phyloP scores from a whole-genome alignment of 2,888 invertebrate species.

The Polylopha cassiicola region DNA sequence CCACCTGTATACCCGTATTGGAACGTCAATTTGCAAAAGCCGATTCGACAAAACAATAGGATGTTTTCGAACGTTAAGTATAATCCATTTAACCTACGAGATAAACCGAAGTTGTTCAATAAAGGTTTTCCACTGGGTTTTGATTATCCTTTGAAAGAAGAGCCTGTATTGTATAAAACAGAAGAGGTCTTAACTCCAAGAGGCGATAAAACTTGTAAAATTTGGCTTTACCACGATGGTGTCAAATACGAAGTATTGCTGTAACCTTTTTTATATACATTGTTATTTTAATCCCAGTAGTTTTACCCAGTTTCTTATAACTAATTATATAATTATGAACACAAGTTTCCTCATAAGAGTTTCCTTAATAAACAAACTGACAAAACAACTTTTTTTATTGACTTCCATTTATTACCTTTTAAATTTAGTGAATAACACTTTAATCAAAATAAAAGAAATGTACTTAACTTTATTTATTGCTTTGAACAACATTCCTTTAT shows the following conservation, averaged over 20 bases:
- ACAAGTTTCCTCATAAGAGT: too few relatives aligned
- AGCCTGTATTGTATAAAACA: conserved; percentile 38
- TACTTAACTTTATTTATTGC: too few relatives aligned
- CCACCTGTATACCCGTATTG: conserved; percentile 15
- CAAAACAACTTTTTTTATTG: too few relatives aligned
- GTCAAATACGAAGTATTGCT: conserved; percentile 53
- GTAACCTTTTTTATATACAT: conserved; percentile 23
- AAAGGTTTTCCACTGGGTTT: conserved; percentile 5
- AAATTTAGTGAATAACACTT: too few relatives aligned
- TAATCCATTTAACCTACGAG: conserved; percentile 25
- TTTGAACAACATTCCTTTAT: too few relatives aligned
- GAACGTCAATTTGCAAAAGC: conserved; percentile 11
- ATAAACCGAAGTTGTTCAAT: too few relatives aligned
- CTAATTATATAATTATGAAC: too few relatives aligned
- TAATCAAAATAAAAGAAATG: too few relatives aligned
- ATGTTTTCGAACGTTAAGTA: conserved; percentile 21
- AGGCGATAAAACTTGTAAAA: conserved; percentile 45
- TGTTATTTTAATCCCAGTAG: conserved; percentile 8
- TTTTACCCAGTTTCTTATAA: background rate
- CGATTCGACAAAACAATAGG: conserved; percentile 18
- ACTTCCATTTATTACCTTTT: too few relatives aligned
- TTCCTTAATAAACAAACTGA: too few relatives aligned
- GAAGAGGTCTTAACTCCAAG: conserved; percentile 35
- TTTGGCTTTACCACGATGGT: conserved; percentile 59
- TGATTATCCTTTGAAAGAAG: conserved; percentile 8